Evolutionary conservation across 2,888 invertebrate genomes (phyloP), one percentile per base, ranked within the genome.

Genomic region (Stomorhina lunata): DNA sequence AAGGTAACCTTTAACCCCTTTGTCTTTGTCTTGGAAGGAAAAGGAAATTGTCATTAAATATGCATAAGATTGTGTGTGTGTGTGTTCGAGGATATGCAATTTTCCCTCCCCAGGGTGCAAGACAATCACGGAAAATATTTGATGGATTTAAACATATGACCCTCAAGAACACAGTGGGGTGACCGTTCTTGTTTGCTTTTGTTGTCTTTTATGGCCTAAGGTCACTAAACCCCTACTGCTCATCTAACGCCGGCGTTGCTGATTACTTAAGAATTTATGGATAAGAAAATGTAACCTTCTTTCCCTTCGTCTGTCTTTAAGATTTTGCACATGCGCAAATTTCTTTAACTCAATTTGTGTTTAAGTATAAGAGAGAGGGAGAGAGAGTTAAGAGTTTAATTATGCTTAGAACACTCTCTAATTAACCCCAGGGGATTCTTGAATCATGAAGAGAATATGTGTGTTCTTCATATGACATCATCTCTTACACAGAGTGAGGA

Each of bases 201-300:
- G n/a, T n/a, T n/a, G n/a, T 37, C 12, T 63, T 69, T 43, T 61
- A 53, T 43, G 25, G 43, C 73, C 40, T 73, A 73, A 81, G 81
- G 81, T 81, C 81, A 81, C 77, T 72, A 68, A 53, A 81, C 72
- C 81, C 77, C 77, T 72, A 59, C 22, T n/a, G 65, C 29, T 68
- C 37, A 40, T 27, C 65, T 57, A 72, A 57, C 55, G 55, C 43
- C 63, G 45, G 63, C 53, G 12, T 59, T 63, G 50, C n/a, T n/a
- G n/a, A n/a, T n/a, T n/a, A n/a, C n/a, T n/a, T n/a, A n/a, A n/a
- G n/a, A n/a, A n/a, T n/a, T n/a, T n/a, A n/a, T n/a, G n/a, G n/a
- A n/a, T n/a, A n/a, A n/a, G n/a, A n/a, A n/a, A n/a, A n/a, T n/a
- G n/a, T n/a, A 43, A 3, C 17, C 7, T 6, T 43, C 15, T 12